These are phyloP conservation scores for Ophioninae sp. DNA, from an alignment of 2,888 invertebrate genomes.

Conservation along the genomic window DNA sequence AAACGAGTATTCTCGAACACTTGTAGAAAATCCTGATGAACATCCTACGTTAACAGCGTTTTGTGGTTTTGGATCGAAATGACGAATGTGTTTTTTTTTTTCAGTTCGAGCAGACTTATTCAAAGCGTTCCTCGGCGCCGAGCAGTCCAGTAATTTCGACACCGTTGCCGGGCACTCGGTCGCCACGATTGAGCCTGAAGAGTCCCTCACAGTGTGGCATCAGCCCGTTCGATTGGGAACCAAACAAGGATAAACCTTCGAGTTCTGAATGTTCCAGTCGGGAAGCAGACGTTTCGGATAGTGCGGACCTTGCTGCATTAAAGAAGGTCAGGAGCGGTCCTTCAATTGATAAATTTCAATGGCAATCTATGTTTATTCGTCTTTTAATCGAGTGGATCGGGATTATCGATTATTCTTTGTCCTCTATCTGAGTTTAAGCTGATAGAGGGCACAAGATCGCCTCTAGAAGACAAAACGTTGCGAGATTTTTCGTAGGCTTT, in stretches of 20 bases:
- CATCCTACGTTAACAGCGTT: not conserved
- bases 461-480: too few relatives aligned
- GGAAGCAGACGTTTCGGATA: constrained; percentile 58
- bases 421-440: too few relatives aligned
- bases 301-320: constrained; percentile 67
- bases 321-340: constrained; percentile 69
- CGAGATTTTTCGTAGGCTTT: not conserved
- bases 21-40: not conserved
- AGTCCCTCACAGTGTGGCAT: constrained; percentile 68
- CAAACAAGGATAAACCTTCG: constrained; percentile 67
- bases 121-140: constrained; percentile 73
- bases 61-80: not conserved
- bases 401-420: not conserved
- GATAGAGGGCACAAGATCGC: too few relatives aligned
- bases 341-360: not conserved
- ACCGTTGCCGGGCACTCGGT: constrained; percentile 67
- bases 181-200: constrained; percentile 68
- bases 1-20: not conserved
- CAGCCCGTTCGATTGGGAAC: constrained; percentile 72
- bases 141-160: constrained; percentile 72
- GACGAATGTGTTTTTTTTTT: constrained; percentile 40
- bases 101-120: constrained; percentile 75
- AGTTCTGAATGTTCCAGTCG: constrained; percentile 51
- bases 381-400: not conserved
- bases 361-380: not conserved